Evolutionary conservation across 2,113 vertebrate genomes (phyloP).

Genomic region (Melanerpes aurifrons): DNA sequence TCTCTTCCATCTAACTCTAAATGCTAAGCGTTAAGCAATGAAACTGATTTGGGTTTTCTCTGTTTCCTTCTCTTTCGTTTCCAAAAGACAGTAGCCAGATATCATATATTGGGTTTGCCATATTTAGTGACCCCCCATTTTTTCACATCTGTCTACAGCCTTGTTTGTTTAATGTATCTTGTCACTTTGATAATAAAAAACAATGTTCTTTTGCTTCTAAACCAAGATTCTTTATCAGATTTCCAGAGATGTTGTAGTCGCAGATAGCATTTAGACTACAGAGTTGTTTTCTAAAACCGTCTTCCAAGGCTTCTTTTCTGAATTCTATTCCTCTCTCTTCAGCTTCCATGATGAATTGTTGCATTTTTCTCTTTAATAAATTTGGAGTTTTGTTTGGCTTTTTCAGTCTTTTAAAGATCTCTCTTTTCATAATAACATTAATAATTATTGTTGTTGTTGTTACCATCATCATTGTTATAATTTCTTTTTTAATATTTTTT

Average conservation of each 20-base stretch:
- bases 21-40: neutral
- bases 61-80: neutral
- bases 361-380: neutral
- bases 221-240: neutral
- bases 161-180: neutral
- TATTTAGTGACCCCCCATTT: neutral
- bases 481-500: neutral
- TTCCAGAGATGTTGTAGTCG: neutral
- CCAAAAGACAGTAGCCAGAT: neutral
- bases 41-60: neutral
- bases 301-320: neutral
- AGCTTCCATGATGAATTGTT: neutral
- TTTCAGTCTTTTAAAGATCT: neutral
- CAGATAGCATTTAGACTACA: neutral
- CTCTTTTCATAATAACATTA: neutral
- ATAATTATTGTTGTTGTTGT: no score
- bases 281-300: neutral
- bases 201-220: neutral
- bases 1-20: neutral
- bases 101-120: neutral
- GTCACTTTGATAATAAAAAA: neutral
- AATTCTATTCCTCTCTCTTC: neutral
- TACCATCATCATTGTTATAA: no score
- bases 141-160: neutral
- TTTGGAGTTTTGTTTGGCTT: rapidly evolving